Percentiles rank a stretch among this genome's conserved stretches.
Evolutionary conservation across 1,140 invertebrate species (phyloP).

Genomic region (Apis mellifera): DNA sequence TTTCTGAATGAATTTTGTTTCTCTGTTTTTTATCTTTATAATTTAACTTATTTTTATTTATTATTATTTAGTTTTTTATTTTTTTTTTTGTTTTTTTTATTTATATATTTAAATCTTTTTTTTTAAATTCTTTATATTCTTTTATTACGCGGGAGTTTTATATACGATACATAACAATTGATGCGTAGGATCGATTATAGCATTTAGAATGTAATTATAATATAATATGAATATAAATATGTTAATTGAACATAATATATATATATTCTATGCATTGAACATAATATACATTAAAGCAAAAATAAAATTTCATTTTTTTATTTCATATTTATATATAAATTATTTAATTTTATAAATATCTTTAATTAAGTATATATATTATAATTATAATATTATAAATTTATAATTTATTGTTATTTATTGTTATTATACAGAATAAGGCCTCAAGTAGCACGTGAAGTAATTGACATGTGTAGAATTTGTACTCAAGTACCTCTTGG

Average conservation of each 20-base stretch:
- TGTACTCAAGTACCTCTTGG: slow-evolving; percentile 94
- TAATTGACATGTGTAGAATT: slow-evolving; percentile 96
- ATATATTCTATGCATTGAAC: neutral
- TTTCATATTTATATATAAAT: neutral
- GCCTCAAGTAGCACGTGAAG: slow-evolving; percentile 95
- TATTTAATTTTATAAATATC: neutral
- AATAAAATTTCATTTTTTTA: neutral
- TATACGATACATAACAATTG: slow-evolving; percentile 13
- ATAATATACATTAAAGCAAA: neutral
- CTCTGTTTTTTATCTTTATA: slow-evolving; percentile 2
- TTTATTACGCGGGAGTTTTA: neutral
- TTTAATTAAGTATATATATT: neutral
- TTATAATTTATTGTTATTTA: slow-evolving; percentile 32
- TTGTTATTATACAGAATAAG: slow-evolving; percentile 97
- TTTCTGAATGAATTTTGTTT: slow-evolving; percentile 52
- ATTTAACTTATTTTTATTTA: neutral
- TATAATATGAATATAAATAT: neutral
- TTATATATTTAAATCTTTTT: neutral
- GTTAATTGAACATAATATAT: neutral
- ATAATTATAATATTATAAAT: neutral
- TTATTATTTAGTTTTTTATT: neutral
- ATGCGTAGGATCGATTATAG: neutral
- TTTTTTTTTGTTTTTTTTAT: neutral
- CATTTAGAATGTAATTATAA: neutral
- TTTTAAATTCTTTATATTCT: neutral